Conservation (phyloP, 1,140 invertebrate genomes). For the Lepidurus arcticus region DNA sequence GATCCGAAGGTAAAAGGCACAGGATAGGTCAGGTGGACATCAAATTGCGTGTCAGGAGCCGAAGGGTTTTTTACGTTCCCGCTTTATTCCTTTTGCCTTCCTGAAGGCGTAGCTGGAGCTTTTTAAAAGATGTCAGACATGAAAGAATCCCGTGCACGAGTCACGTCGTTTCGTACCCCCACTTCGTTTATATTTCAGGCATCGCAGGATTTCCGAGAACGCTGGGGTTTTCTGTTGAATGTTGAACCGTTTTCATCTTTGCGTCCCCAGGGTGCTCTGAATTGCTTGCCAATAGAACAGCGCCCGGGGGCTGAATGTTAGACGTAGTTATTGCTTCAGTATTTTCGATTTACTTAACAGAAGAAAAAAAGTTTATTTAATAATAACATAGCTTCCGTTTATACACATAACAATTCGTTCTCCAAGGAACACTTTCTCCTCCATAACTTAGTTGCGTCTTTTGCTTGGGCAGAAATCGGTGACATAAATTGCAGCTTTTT, state of each 20-base stretch:
- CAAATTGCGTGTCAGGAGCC: not conserved
- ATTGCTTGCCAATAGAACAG: slow-evolving; percentile 6
- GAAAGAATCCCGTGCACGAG: not conserved
- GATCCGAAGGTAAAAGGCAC: no score
- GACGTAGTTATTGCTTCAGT: not conserved
- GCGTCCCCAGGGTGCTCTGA: not conserved
- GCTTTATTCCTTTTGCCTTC: not conserved
- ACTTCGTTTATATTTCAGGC: slow-evolving; percentile 6
- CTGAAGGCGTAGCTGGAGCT: not conserved
- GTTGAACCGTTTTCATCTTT: slow-evolving; percentile 4
- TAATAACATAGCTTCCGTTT: not conserved
- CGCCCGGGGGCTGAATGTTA: not conserved
- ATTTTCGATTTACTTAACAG: slow-evolving; percentile 2
- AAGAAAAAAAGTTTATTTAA: slow-evolving; percentile 2
- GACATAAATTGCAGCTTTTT: not conserved
- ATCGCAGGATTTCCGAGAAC: not conserved
- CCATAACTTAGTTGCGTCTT: not conserved
- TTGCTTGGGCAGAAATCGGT: not conserved
- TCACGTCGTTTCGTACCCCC: not conserved
- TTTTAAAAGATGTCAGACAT: not conserved
- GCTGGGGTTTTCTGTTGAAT: not conserved
- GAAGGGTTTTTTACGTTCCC: slow-evolving; percentile 14
- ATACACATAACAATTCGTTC: not conserved
- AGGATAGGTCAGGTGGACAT: not conserved
- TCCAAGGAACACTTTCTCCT: not conserved